Evolutionary conservation across 2,113 vertebrate genomes (phyloP).

Genomic region (Equus przewalskii): DNA sequence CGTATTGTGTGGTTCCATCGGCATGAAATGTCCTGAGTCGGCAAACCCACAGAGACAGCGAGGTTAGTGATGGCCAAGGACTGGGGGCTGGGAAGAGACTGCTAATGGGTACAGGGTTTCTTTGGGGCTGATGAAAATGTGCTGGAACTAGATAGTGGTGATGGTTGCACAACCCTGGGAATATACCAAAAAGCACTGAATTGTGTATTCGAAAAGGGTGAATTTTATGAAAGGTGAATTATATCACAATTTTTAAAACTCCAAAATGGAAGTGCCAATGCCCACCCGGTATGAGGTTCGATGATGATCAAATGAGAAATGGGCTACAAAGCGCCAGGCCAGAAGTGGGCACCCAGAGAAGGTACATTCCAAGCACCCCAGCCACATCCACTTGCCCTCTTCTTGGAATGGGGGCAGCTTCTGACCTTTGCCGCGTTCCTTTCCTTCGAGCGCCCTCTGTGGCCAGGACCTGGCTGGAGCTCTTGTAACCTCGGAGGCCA

Average conservation of each 20-base stretch:
- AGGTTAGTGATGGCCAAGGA: background rate
- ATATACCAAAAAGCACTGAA: background rate
- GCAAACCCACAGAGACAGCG: fast-evolving
- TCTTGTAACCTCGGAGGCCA: background rate
- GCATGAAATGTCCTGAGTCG: background rate
- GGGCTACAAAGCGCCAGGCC: background rate
- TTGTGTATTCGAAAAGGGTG: background rate
- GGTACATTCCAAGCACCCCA: background rate
- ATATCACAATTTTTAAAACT: background rate
- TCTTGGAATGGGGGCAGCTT: background rate
- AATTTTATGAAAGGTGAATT: background rate
- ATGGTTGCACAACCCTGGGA: background rate
- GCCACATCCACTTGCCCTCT: background rate
- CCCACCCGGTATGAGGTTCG: background rate
- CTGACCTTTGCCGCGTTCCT: background rate
- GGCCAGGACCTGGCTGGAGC: background rate
- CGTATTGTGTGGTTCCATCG: fast-evolving
- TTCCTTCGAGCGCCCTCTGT: background rate
- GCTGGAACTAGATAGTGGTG: background rate
- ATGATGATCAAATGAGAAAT: background rate
- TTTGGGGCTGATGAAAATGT: background rate
- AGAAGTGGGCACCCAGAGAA: background rate
- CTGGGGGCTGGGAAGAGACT: background rate
- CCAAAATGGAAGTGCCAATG: background rate
- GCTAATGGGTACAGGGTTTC: background rate